Evolutionary conservation across 2,797 vertebrate species (phyloP), one percentile per base, ranked within the genome.

Genomic region (Uromys caudimaculatus): DNA sequence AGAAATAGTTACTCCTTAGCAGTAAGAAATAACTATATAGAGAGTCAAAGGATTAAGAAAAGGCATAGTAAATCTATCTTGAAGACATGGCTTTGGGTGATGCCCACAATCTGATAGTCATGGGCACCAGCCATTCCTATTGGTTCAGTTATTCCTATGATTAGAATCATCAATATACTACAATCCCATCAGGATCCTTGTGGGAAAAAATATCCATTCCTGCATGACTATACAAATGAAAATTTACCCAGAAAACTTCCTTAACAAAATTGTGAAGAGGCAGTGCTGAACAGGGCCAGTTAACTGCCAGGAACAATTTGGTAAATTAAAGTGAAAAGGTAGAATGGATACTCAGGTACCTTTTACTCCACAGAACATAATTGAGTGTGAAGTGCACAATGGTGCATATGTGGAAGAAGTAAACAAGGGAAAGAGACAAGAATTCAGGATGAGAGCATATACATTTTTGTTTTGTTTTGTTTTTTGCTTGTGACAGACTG

Each of bases 351-450:
- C 1, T 4, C 10, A 38, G 41, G 14, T 58, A 9, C 4, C 3
- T 47, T 24, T 41, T 35, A 62, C 8, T 90, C 32, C 11, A 54
- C 58, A 83, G 35, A 0, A 52, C 6, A 19, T 35, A 3, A 8
- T 44, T 32, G 2, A 60, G 27, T 44, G 13, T 5, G 24, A 92
- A 56, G 6, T 38, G 19, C 3, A 35, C 0, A 0, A 0, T 41
- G 13, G 0, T 38, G 2, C 24, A 50, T 62, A 35, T 77, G 52
- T 69, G 56, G 35, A 86, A 62, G 44, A 35, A 87, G 58, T 1
- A 93, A 64, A 10, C 29, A 64, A 71, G 4, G 6, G 8, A 62
- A 62, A 56, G 10, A 58, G 47, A 38, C 2, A 62, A 62, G 4
- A 44, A 6, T 14, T 69, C 3, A 5, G n/a, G 17, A 87, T 24